A percentile compares a stretch with the other conserved stretches of the same genome.
Conservation (phyloP, 2,888 invertebrate species). For the Campoplex nolae region DNA sequence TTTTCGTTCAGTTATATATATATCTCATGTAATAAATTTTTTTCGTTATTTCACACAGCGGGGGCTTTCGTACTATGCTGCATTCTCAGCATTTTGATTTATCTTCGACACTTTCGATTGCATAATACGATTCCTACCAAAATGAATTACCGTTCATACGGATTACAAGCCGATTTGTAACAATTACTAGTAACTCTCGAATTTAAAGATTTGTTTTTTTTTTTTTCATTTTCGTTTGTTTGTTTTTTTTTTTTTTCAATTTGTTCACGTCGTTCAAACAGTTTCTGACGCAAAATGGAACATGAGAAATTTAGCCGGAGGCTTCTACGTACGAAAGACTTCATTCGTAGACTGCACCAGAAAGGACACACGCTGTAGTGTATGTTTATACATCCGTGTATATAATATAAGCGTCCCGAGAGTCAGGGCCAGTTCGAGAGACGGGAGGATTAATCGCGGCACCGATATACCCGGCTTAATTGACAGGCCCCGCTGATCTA, state of each 20-base stretch:
- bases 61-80: neutral
- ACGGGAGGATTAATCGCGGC: conserved; percentile 78
- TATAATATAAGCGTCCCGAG: conserved; percentile 36
- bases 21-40: neutral
- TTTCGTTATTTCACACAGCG: neutral
- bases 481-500: conserved; percentile 78
- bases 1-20: no score
- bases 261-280: conserved; percentile 43
- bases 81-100: conserved; percentile 6
- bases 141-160: neutral
- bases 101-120: neutral
- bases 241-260: conserved; percentile 25
- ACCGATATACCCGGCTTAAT: conserved; percentile 77
- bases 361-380: conserved; percentile 7
- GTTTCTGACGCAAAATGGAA: conserved; percentile 46
- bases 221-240: conserved; percentile 24
- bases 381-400: conserved; percentile 27
- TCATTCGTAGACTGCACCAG: conserved; percentile 14
- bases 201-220: conserved; percentile 5
- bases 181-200: neutral
- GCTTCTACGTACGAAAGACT: conserved; percentile 4
- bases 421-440: conserved; percentile 60
- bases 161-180: conserved; percentile 15
- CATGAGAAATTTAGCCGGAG: conserved; percentile 41
- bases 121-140: neutral